Conservation (phyloP, 2,888 invertebrate genomes). For the Geotrupes spiniger region DNA sequence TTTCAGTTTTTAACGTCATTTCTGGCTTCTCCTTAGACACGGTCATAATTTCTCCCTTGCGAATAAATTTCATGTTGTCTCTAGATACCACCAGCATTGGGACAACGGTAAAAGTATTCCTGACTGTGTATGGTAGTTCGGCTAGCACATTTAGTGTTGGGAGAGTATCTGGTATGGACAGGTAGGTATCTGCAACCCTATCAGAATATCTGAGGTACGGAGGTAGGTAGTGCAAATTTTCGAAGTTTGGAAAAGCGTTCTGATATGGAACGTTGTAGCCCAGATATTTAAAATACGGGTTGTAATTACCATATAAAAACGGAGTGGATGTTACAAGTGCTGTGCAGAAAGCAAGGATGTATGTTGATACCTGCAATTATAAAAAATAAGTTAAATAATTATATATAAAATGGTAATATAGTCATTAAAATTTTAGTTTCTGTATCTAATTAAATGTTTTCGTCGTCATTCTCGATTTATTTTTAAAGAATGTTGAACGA, state of each 20-base stretch:
- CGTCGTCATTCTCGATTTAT: too few species aligned
- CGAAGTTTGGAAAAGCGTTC: slow-evolving; percentile 8
- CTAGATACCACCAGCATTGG: slow-evolving; percentile 45
- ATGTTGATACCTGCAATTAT: slow-evolving; percentile 13
- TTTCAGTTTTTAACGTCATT: slow-evolving; percentile 43
- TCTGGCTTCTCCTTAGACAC: slow-evolving; percentile 45
- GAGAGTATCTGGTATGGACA: slow-evolving; percentile 27
- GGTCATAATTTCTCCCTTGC: slow-evolving; percentile 42
- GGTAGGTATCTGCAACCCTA: slow-evolving; percentile 16
- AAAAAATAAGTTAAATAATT: too few species aligned
- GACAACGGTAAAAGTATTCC: slow-evolving; percentile 42
- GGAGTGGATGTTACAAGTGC: slow-evolving; percentile 1
- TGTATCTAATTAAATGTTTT: too few species aligned
- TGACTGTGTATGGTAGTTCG: slow-evolving; percentile 41
- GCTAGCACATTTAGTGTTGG: slow-evolving; percentile 43
- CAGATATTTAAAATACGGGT: slow-evolving; percentile 7
- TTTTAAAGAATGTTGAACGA: too few species aligned
- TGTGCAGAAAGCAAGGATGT: background rate
- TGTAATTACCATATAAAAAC: slow-evolving; percentile 11
- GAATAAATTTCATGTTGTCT: slow-evolving; percentile 43
- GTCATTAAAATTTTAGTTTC: too few species aligned
- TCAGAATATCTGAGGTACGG: slow-evolving; percentile 15
- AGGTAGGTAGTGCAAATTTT: slow-evolving; percentile 7
- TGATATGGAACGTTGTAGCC: slow-evolving; percentile 4
- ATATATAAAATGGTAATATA: too few species aligned